Evolutionary conservation across 2,888 invertebrate genomes (phyloP).

Genomic region (Drosophila eohydei): DNA sequence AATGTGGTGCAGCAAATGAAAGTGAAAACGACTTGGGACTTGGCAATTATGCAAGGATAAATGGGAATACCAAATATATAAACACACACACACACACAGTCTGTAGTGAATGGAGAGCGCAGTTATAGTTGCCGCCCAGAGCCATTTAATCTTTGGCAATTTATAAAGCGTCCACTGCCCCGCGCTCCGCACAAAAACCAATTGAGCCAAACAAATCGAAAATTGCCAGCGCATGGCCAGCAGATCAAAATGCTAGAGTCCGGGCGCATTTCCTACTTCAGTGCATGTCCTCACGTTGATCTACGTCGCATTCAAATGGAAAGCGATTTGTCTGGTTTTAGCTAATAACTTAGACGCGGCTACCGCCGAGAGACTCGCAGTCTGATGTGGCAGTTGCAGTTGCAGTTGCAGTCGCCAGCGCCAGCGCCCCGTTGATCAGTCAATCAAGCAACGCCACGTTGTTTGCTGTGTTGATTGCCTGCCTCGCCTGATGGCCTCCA

Average conservation of each 20-base stretch:
- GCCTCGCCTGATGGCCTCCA: conserved; percentile 31
- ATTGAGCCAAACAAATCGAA: conserved; percentile 41
- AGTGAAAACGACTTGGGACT: conserved; percentile 71
- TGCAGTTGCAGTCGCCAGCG: conserved; percentile 11
- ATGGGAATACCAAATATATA: conserved; percentile 21
- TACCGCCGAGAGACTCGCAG: background rate
- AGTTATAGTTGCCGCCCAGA: conserved; percentile 25
- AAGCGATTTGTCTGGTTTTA: conserved; percentile 84
- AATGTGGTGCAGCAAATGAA: conserved; percentile 77
- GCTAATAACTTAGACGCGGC: conserved; percentile 74
- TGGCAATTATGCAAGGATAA: conserved; percentile 63
- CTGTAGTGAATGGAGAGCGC: conserved; percentile 14
- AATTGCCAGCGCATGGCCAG: conserved; percentile 43
- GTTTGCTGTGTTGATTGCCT: conserved; percentile 26
- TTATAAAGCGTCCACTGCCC: conserved; percentile 31
- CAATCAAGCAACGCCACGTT: conserved; percentile 55
- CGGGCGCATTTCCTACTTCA: conserved; percentile 33
- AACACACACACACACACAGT: background rate
- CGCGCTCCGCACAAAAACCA: conserved; percentile 17
- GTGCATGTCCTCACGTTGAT: conserved; percentile 67
- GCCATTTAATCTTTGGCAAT: conserved; percentile 46
- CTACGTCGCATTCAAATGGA: conserved; percentile 78
- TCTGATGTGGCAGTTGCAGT: background rate
- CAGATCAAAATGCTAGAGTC: conserved; percentile 13
- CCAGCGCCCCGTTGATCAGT: conserved; percentile 69